Base-by-base conservation (phyloP, 2,888 invertebrate genomes). In the Galerucella nymphaeae region DNA sequence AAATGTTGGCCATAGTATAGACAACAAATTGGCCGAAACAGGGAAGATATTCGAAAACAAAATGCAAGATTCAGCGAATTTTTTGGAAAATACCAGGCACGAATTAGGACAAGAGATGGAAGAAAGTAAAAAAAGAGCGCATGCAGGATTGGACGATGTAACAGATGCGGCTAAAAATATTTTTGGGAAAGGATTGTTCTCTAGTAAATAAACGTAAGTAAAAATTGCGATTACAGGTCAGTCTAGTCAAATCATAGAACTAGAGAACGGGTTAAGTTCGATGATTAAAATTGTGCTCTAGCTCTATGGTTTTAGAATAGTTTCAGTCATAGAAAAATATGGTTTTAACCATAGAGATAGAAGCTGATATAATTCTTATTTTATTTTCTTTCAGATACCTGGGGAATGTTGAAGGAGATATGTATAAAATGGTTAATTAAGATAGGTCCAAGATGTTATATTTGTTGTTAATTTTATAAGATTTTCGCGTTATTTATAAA, bases 101-200 rank as follows among this genome's bases (percentile, higher is more conserved):
- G 72, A 76, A n/a, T n/a, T 77, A 48, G 69, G 48, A 23, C 74
- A 80, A 45, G 78, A 73, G 57, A 18, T 77, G 30, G 79, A 79
- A 3, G 81, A 81, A 69, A 71, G 70, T 16, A 81, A 80, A 50
- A 80, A 81, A 73, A 74, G 77, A 63, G 79, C 80, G 5, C 80
- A 80, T 63, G 80, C 80, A 20, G 81, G 80, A 30, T 66, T 82
- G 0, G 82, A 81, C 57, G 81, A 81, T n/a, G 73, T 75, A 1
- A 73, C 76, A 20, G 76, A 78, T 63, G 64, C 78, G 9, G 78
- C 81, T 5, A 71, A 76, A 23, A 77, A 78, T 72, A 71, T 82
- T 70, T 79, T 82, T 50, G 78, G 78, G 18, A 81, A 81, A 61
- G 71, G 77, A 30, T 65, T 82, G 53, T 72, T 80, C 58, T 76